Conservation (phyloP, 1,140 invertebrate genomes). For the Metopolophium dirhodum region DNA sequence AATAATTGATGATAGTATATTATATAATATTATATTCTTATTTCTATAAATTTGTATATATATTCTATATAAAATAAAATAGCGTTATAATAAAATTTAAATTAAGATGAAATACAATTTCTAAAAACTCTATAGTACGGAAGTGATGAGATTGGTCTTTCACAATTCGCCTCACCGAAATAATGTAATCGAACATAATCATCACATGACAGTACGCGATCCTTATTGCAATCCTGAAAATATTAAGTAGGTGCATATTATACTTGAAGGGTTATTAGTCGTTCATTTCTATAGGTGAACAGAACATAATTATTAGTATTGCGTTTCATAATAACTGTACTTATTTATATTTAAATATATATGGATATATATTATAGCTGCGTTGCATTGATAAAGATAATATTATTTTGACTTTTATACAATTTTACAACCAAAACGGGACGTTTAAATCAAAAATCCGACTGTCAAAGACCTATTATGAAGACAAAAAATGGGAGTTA, state of each 20-base stretch:
- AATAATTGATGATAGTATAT: neutral
- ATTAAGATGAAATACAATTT: slow-evolving; percentile 57
- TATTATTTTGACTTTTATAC: neutral
- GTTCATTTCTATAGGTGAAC: neutral
- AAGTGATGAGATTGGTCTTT: slow-evolving; percentile 58
- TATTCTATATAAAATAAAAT: neutral
- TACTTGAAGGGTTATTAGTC: neutral
- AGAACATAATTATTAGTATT: neutral
- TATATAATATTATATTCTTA: neutral
- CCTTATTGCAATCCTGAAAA: slow-evolving; percentile 80
- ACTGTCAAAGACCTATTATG: neutral
- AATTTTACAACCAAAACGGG: neutral
- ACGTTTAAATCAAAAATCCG: neutral
- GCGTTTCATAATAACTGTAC: no score
- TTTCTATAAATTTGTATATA: neutral
- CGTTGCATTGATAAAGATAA: no score
- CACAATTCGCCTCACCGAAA: slow-evolving; percentile 76
- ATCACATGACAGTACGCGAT: slow-evolving; percentile 77
- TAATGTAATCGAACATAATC: slow-evolving; percentile 85
- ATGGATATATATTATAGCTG: no score
- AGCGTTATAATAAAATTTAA: neutral
- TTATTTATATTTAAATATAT: no score
- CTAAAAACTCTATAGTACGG: slow-evolving; percentile 60
- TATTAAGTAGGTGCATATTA: neutral
- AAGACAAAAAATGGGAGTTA: neutral